Percentiles rank a stretch among this genome's conserved stretches.
These are phyloP conservation scores for Neolamprologus fasciatus DNA, from an alignment of 2,113 vertebrate species.

Conservation along the genomic window DNA sequence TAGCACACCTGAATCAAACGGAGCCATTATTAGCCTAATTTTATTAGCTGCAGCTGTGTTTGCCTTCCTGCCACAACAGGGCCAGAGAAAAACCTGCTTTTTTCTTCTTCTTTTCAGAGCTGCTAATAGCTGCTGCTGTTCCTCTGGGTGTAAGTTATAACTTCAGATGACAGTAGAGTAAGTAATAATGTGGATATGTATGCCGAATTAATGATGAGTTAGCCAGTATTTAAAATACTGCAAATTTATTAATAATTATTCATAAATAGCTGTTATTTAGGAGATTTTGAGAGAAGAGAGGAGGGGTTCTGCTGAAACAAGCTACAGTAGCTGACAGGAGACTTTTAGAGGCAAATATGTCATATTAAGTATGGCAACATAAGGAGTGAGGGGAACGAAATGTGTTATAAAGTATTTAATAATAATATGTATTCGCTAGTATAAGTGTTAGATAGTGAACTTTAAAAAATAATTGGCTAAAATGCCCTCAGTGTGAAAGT, in stretches of 20 bases:
- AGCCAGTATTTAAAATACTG: background rate
- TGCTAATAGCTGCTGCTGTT: background rate
- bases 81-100: background rate
- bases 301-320: background rate
- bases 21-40: background rate
- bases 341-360: background rate
- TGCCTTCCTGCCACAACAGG: background rate
- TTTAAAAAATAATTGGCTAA: background rate
- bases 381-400: rapidly evolving
- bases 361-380: background rate
- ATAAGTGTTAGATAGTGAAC: background rate
- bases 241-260: background rate
- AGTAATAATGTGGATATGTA: background rate
- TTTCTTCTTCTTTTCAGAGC: background rate
- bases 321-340: background rate
- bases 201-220: background rate
- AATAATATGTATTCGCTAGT: background rate
- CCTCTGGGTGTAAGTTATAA: background rate
- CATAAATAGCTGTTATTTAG: background rate
- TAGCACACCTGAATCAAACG: background rate
- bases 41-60: constrained; percentile 10
- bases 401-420: background rate
- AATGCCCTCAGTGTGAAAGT: background rate
- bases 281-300: rapidly evolving
- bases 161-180: background rate